Evolutionary conservation across 2,888 invertebrate species (phyloP).

Genomic region (Cephalotes varians): DNA sequence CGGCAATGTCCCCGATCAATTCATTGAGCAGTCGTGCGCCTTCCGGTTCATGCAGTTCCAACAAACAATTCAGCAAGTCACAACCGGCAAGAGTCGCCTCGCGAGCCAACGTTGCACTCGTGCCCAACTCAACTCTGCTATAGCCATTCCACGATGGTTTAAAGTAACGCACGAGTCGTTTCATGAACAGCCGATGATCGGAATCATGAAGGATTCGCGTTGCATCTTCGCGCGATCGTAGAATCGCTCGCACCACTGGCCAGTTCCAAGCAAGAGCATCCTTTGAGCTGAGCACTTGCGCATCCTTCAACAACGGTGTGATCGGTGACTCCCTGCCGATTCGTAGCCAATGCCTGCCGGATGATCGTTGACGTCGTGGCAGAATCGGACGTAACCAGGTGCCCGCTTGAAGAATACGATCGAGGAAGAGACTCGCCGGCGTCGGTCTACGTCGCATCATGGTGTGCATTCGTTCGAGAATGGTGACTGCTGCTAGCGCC

Average conservation of each 20-base stretch:
- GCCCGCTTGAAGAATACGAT: slow-evolving; percentile 89
- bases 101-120: slow-evolving; percentile 86
- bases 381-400: slow-evolving; percentile 81
- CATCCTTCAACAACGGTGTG: slow-evolving; percentile 89
- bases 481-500: slow-evolving; percentile 93
- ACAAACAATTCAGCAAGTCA: slow-evolving; percentile 91
- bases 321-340: slow-evolving; percentile 80
- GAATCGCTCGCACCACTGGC: slow-evolving; percentile 91
- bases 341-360: slow-evolving; percentile 81
- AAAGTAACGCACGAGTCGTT: slow-evolving; percentile 93
- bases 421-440: slow-evolving; percentile 93
- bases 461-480: slow-evolving; percentile 92
- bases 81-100: slow-evolving; percentile 90
- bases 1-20: slow-evolving; percentile 92
- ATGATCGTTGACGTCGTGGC: slow-evolving; percentile 78
- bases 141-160: slow-evolving; percentile 95
- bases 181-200: slow-evolving; percentile 89
- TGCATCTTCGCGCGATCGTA: slow-evolving; percentile 86
- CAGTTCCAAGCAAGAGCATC: slow-evolving; percentile 96
- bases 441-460: slow-evolving; percentile 93
- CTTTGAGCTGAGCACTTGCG: slow-evolving; percentile 92
- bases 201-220: slow-evolving; percentile 89
- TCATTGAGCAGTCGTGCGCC: slow-evolving; percentile 91
- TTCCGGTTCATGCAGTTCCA: slow-evolving; percentile 90
- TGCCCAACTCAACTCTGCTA: slow-evolving; percentile 93